Base-by-base conservation (phyloP, 1,140 invertebrate genomes). In the Drosophila mauritiana region DNA sequence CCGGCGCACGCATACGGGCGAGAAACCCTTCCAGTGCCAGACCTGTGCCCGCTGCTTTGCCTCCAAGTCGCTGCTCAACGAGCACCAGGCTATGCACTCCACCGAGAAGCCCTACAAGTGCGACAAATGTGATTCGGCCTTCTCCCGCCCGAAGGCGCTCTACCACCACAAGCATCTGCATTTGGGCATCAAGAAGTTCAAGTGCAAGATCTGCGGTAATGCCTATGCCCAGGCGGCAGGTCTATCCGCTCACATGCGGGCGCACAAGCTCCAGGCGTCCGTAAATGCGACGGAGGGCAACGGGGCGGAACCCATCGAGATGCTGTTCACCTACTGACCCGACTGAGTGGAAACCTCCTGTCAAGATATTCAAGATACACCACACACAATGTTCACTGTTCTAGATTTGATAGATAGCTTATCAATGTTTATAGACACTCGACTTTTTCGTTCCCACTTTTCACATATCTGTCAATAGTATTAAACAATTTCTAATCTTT, bases 1-100 rank as follows among this genome's bases (percentile, higher is more conserved):
- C 93, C 97, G 98, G 12, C 94, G 98, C 31, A 98, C 98, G 1
- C 98, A 99, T 92, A 98, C 97, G 2, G 97, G 98, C 0, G 99
- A 99, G 92, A 99, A 99, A 92, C 99, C 99, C 0, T 97, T 97
- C 88, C 62, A 75, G 17, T 91, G 90, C 20, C 54, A 62, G 39
- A 76, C 64, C 15, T 91, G 90, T 17, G 54, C 57, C 0, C 80
- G 80, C 2, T 65, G 80, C 15, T 91, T 91, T 40, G 86, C 86
- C 1, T 91, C 90, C 6, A 88, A 88, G 31, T 88, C 90, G 0
- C 52, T 91, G 11, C 59, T 91, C 3, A 81, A 73, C 17, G 91
- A 91, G 5, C 91, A 91, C 34, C 96, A 97, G 92, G 96, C 96
- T 4, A 95, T 95, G 3, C 97, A 98, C 92, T 97, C 96, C 1